Base-by-base conservation (phyloP, 2,797 vertebrate species). In the Yasuhikotakia modesta region DNA sequence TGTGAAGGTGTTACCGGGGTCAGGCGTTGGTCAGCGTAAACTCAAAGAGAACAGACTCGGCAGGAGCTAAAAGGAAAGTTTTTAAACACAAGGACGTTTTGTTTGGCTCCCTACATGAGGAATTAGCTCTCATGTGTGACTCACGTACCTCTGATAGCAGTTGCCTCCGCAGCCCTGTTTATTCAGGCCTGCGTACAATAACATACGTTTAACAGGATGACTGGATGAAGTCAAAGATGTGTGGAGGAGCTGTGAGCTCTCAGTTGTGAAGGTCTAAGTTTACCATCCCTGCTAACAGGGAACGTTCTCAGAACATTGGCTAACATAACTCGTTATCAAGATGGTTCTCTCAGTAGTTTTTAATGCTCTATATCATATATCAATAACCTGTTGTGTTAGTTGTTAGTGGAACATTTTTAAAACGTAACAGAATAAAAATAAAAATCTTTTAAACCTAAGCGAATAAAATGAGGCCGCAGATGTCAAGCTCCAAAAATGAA, bases 31-130 rank as follows among this genome's bases (percentile, higher is more conserved):
- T 71, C 70, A 67, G 32, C 72, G 24, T 80, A 84, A 84, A 84
- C 66, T 64, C 52, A 69, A 63, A 43, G 72, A 39, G 48, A 67
- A 45, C 76, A 57, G 65, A 50, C 77, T 77, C 39, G 19, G 65
- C 63, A 39, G 53, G 74, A 78, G 71, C 57, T 48, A 21, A 75
- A 84, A 81, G 76, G 74, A 88, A 84, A 69, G 61, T 87, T 88
- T 82, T 83, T 81, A 85, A 87, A 86, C 86, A 89, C 86, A 89
- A 88, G 88, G 82, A 81, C 85, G 82, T 86, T 86, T 90, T 84
- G 84, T 88, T 91, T 91, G 89, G 89, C 90, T 86, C 78, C 73
- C 53, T 74, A 22, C 73, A 78, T 88, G 87, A 90, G 84, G 85
- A 90, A 87, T 84, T 19, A 84, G 77, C 85, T 70, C 78, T 84